Evolutionary conservation across 1,140 invertebrate genomes (phyloP).

Genomic region (Aphidius ervi): DNA sequence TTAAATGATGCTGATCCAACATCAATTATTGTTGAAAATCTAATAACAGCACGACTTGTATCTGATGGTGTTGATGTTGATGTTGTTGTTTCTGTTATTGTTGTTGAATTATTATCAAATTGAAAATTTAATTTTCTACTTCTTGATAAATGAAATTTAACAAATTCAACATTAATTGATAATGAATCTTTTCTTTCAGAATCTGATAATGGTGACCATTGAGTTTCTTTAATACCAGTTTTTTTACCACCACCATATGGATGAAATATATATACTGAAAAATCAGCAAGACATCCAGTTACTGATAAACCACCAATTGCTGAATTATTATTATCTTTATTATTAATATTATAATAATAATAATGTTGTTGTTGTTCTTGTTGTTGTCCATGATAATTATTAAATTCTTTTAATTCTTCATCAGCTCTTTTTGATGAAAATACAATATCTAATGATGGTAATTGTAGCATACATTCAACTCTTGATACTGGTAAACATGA

Average conservation of each 20-base stretch:
- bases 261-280: slow-evolving; percentile 97
- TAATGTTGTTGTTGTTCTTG: slow-evolving; percentile 19
- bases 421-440: slow-evolving; percentile 87
- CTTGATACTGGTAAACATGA: slow-evolving; percentile 92
- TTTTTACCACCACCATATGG: slow-evolving; percentile 90
- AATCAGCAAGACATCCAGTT: slow-evolving; percentile 91
- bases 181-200: slow-evolving; percentile 91
- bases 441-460: slow-evolving; percentile 91
- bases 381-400: slow-evolving; percentile 52
- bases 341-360: no score
- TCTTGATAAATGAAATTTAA: slow-evolving; percentile 90
- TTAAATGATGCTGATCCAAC: slow-evolving; percentile 98
- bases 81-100: no score
- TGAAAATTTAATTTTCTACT: slow-evolving; percentile 80
- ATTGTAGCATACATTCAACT: slow-evolving; percentile 92
- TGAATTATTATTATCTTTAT: slow-evolving; percentile 51
- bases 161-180: slow-evolving; percentile 94
- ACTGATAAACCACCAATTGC: slow-evolving; percentile 86
- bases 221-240: slow-evolving; percentile 73
- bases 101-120: slow-evolving; percentile 44
- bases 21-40: slow-evolving; percentile 93
- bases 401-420: slow-evolving; percentile 64
- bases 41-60: slow-evolving; percentile 66
- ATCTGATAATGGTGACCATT: slow-evolving; percentile 82
- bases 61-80: slow-evolving; percentile 20